Base-by-base conservation (phyloP, 2,888 invertebrate species). In the Melitaea athalia region DNA sequence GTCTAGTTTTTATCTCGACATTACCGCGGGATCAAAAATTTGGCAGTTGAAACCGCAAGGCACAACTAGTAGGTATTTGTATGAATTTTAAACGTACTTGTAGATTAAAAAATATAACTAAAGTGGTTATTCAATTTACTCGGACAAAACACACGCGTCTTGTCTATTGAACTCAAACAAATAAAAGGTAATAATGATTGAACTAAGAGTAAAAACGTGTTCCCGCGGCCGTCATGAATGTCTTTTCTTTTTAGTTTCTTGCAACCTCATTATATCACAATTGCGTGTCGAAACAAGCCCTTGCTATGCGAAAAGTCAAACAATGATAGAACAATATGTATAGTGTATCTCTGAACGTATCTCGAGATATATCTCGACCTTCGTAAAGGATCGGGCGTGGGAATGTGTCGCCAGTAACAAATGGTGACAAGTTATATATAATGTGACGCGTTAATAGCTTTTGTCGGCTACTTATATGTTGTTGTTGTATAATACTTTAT, bases 301-400 rank as follows among this genome's bases (percentile, higher is more conserved):
- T 85, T 77, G 82, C 80, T 80, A 83, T 89, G 89, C 83, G 88
- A 89, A 89, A 82, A 70, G 71, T 67, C 68, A 77, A 80, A 90
- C 89, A 89, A 90, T 89, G 79, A 79, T 69, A 72, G 70, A 83
- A 86, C 81, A 85, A 86, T 85, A 80, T 81, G 77, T 81, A 79
- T 71, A 72, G 75, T 74, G 68, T 68, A 66, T 70, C 67, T 53
- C 63, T 47, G 64, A 59, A 62, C 50, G 64, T 71, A 69, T 69
- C 61, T 64, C 63, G 24, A 59, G 33, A 72, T 71, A 69, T 77
- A 77, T 76, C 77, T 65, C 70, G 74, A 76, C 77, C 77, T 77
- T 76, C 74, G 68, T 60, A 45, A 66, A 80, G 79, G 83, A 79
- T 72, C 77, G 77, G 75, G 76, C 76, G 75, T 75, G 78, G 75